phyloP scores from a whole-genome alignment of 2,113 vertebrate species.

The Callopanchax toddi region DNA sequence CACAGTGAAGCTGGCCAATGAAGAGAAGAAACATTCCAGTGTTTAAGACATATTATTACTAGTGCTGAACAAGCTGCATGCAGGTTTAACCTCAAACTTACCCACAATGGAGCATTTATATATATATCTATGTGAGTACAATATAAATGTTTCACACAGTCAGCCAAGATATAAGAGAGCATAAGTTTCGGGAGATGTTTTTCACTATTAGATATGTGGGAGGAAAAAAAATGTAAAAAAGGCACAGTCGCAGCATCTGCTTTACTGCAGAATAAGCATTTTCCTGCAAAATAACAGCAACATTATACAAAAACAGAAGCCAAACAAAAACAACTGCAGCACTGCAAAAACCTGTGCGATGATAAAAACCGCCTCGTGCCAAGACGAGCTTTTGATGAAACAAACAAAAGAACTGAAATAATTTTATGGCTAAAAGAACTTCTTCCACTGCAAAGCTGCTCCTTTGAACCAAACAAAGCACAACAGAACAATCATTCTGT shows the following conservation, averaged over 20 bases:
- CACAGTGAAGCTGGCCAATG: conserved; percentile 8
- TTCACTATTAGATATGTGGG: conserved; percentile 3
- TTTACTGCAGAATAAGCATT: conserved; percentile 24
- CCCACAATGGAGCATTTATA: conserved; percentile 9
- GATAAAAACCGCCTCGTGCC: conserved; percentile 17
- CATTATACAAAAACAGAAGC: conserved; percentile 12
- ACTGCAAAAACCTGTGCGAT: conserved; percentile 19
- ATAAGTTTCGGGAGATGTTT: background rate
- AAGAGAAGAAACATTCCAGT: conserved; percentile 30
- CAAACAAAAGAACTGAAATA: conserved; percentile 22
- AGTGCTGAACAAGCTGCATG: conserved; percentile 12
- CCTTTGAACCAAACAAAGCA: conserved; percentile 30
- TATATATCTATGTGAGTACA: conserved; percentile 7
- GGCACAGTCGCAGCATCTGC: background rate
- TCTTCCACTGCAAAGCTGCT: conserved; percentile 14
- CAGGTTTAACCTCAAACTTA: conserved; percentile 28
- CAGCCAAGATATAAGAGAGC: conserved; percentile 11
- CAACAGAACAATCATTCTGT: conserved; percentile 5
- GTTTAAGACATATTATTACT: conserved; percentile 36
- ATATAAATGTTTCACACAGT: conserved; percentile 27
- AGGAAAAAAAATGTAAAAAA: conserved; percentile 14
- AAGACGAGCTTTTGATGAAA: conserved; percentile 33
- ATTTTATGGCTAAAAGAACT: conserved; percentile 20
- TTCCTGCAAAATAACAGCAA: conserved; percentile 28
- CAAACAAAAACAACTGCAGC: conserved; percentile 27